A percentile compares a stretch with the other conserved stretches of the same genome.
Evolutionary conservation across 1,140 invertebrate genomes (phyloP).

Genomic region (Drosophila kepulauana): DNA sequence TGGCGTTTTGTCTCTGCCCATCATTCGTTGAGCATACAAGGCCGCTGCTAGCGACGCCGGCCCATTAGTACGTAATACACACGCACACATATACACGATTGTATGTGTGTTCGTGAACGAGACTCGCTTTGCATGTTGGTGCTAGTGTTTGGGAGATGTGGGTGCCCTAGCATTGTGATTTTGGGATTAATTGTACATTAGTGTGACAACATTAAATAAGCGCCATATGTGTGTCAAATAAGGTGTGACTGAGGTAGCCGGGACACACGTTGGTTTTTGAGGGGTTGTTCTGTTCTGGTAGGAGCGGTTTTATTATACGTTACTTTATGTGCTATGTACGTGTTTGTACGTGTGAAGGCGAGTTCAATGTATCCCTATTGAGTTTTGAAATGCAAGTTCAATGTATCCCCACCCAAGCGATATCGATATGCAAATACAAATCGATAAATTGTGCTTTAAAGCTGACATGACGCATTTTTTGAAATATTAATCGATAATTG

Average conservation of each 20-base stretch:
- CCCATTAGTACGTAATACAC: constrained; percentile 20
- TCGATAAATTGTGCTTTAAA: constrained; percentile 19
- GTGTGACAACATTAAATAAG: constrained; percentile 22
- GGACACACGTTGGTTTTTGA: neutral
- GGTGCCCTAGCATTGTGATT: constrained; percentile 34
- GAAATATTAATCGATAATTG: constrained; percentile 30
- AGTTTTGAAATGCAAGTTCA: neutral
- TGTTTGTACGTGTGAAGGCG: no score
- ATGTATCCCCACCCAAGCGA: neutral
- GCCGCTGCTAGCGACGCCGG: constrained; percentile 15
- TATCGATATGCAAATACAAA: neutral
- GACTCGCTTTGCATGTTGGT: neutral
- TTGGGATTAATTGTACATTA: constrained; percentile 38
- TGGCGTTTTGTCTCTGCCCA: constrained; percentile 33
- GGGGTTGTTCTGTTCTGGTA: constrained; percentile 7
- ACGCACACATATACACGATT: neutral
- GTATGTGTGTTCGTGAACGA: constrained; percentile 1
- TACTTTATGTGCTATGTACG: neutral
- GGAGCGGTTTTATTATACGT: neutral
- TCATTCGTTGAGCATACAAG: constrained; percentile 35
- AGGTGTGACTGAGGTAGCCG: constrained; percentile 7
- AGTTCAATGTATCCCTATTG: neutral
- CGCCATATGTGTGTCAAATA: constrained; percentile 5
- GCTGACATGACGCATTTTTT: neutral
- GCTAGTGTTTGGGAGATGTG: constrained; percentile 4